Evolutionary conservation across 2,113 vertebrate species (phyloP).

Genomic region (Chamaetylas fuelleborni): DNA sequence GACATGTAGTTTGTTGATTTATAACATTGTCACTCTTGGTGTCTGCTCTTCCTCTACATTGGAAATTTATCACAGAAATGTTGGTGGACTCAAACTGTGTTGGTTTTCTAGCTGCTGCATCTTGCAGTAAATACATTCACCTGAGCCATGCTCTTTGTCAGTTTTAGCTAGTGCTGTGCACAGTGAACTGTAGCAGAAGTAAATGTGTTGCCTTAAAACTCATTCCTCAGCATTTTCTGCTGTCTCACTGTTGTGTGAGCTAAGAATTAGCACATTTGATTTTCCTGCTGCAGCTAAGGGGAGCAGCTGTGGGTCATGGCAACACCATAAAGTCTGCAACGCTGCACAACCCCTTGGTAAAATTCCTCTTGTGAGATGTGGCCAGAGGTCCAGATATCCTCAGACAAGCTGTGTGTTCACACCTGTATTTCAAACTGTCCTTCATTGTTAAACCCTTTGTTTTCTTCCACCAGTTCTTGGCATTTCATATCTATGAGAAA

Average conservation of each 20-base stretch:
- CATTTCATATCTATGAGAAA: not conserved
- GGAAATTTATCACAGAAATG: not conserved
- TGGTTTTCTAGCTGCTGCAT: not conserved
- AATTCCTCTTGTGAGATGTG: not conserved
- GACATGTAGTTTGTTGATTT: not conserved
- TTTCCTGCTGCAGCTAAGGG: not conserved
- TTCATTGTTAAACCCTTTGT: not conserved
- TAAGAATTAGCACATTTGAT: not conserved
- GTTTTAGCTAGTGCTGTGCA: not conserved
- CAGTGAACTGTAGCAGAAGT: not conserved
- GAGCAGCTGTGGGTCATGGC: not conserved
- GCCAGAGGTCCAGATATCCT: not conserved
- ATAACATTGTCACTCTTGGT: not conserved
- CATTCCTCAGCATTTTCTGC: not conserved
- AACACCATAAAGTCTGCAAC: not conserved
- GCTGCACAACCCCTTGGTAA: not conserved
- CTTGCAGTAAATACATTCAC: not conserved
- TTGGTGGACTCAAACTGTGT: not conserved
- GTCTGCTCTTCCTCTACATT: not conserved
- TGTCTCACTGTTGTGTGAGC: not conserved
- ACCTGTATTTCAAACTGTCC: not conserved
- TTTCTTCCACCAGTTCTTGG: not conserved
- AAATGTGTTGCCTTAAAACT: not conserved
- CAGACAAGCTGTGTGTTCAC: not conserved
- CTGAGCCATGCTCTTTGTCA: not conserved